Evolutionary conservation across 2,797 vertebrate genomes (phyloP), one percentile per base, ranked within the genome.

Genomic region (Knipowitschia caucasica): DNA sequence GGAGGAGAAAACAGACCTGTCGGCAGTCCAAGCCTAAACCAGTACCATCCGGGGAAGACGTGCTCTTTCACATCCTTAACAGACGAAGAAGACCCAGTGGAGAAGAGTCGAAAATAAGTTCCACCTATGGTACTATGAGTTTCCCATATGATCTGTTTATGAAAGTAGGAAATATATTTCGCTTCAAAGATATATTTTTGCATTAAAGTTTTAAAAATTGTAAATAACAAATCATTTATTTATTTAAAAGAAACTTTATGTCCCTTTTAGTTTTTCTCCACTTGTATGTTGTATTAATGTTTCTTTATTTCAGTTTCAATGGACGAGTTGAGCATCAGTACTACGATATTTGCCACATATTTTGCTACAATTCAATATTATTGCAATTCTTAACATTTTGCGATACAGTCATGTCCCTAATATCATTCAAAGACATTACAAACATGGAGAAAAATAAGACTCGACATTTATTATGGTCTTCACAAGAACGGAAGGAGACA

Each of bases 31-130:
- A 20, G 0, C 2, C 23, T 3, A 11, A 51, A 57, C 1, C 38
- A 38, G 0, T 75, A 73, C 50, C 80, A 67, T 27, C 66, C 58
- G 25, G 77, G 68, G 11, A 71, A 77, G 23, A 67, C 71, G 11
- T 72, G 68, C 69, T 66, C 70, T 44, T 76, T 77, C 31, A 73
- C 74, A 1, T 14, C 39, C n/a, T 18, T 82, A 4, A 69, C 63
- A 34, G 20, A 29, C 26, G 54, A 74, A 12, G 25, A 55, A 9
- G 60, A 63, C 3, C 30, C 36, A 3, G 38, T 47, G 8, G 23
- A 7, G 1, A 44, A 56, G 17, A 66, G 4, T 6, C 8, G 1
- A 1, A 25, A 35, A 11, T 53, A 17, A 66, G 34, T n/a, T n/a
- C n/a, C n/a, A n/a, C n/a, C n/a, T n/a, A n/a, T n/a, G n/a, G n/a